Base-by-base conservation (phyloP, 2,797 vertebrate species). In the Lepus oiostolus region DNA sequence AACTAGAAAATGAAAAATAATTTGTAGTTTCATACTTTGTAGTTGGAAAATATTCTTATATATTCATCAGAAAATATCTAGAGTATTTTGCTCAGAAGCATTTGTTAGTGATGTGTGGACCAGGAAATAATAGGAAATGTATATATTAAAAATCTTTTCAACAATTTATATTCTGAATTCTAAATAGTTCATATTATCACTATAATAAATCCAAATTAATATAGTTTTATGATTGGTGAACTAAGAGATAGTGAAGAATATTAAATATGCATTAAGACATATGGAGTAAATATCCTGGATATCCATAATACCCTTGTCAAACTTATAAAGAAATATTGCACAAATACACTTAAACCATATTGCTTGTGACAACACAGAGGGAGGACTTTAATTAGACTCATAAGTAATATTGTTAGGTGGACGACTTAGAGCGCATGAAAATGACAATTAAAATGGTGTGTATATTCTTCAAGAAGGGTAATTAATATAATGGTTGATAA, bases 1-100 rank as follows among this genome's bases (percentile, higher is more conserved):
- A 58, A 35, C 67, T 89, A 85, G 38, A 79, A 96, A 94, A 83
- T 85, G 9, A 86, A 85, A 91, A 83, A 74, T 1, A 70, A 72
- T 79, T 54, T 52, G 60, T 63, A 54, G 26, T 72, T 93, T 58
- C 68, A 68, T 71, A 22, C 62, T 52, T 35, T 85, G 0, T 58
- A 72, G 82, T 81, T 67, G 22, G 74, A 85, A 85, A 85, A 87
- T 54, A 81, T 32, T 85, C 35, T 91, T 80, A 28, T 1, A 52
- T 80, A 38, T 80, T 90, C 19, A 65, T 68, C 68, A 62, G 7
- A 92, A 13, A 14, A 80, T 62, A 3, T 62, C 26, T 68, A 28
- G 17, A 83, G 68, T 13, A 16, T 75, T 94, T 76, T 85, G 71
- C 0, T n/a, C 22, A 80, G 3, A 28, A 75, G 1, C 4, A 75